Conservation (phyloP, 1,140 invertebrate genomes). For the Zaprionus africanus region DNA sequence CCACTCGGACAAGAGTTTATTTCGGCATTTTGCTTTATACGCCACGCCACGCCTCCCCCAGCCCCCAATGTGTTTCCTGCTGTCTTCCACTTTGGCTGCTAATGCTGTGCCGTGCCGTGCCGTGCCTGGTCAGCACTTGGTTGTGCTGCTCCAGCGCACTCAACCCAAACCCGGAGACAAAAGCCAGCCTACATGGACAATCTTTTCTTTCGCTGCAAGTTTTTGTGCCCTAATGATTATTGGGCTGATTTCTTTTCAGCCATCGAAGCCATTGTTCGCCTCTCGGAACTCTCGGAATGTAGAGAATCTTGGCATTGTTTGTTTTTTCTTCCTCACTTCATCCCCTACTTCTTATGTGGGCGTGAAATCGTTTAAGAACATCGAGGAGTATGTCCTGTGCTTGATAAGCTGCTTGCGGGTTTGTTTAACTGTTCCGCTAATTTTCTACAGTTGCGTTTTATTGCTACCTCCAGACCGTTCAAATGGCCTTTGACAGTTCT, state of each 20-base stretch:
- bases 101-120: neutral
- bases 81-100: constrained; percentile 11
- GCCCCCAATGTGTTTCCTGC: neutral
- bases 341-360: constrained; percentile 21
- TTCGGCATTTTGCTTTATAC: constrained; percentile 72
- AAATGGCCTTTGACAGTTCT: neutral
- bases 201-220: constrained; percentile 28
- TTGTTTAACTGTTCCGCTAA: constrained; percentile 66
- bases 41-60: constrained; percentile 7
- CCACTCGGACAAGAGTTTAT: constrained; percentile 72
- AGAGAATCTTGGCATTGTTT: constrained; percentile 62
- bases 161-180: constrained; percentile 52
- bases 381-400: constrained; percentile 15
- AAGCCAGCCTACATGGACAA: constrained; percentile 41
- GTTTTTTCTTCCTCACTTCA: constrained; percentile 17
- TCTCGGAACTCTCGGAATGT: constrained; percentile 27
- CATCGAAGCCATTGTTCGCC: constrained; percentile 16
- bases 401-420: constrained; percentile 57
- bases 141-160: constrained; percentile 48
- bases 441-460: constrained; percentile 35
- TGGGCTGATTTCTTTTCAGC: constrained; percentile 49
- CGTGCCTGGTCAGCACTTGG: constrained; percentile 61
- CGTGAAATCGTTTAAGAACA: constrained; percentile 55
- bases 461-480: neutral
- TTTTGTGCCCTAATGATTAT: constrained; percentile 78